Evolutionary conservation across 2,797 vertebrate species (phyloP), one percentile per base, ranked within the genome.

Genomic region (Dicrostonyx torquatus): DNA sequence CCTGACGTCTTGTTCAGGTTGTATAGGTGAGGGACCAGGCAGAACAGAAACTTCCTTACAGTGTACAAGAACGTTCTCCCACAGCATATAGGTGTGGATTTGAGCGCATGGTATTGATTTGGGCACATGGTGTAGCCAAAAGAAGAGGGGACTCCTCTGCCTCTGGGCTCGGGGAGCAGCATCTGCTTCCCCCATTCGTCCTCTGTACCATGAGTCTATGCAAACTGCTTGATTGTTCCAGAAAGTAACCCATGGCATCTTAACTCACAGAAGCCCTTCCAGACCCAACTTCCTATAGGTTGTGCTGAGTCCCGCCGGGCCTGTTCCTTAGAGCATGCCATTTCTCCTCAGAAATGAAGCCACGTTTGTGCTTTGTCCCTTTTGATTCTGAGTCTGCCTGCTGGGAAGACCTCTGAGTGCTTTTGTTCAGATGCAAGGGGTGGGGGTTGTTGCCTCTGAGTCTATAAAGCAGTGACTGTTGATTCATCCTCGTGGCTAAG

Each of bases 1-100:
- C 79, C 87, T 90, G 79, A 78, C 34, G n/a, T n/a, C n/a, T n/a
- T n/a, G 73, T 77, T 77, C 26, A 45, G 70, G 75, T 77, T 77
- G 76, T 55, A 20, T 55, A 55, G 55, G 55, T 55, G 55, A 55
- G 55, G 55, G 55, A 55, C 55, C 55, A 55, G 55, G 55, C 18
- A 6, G 18, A 17, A 20, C 55, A 20, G 55, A 55, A 55, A 55
- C 55, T 55, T 55, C 55, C 55, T 55, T 18, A 55, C 55, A 55
- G 6, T 55, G 55, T 55, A 5, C 55, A 55, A 55, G 18, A 55
- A 18, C 18, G 6, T 55, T 55, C 55, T 55, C 55, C 55, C 18
- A 20, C 55, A 55, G 18, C 50, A 50, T 60, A 18, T 64, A 83
- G 40, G 80, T 43, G 40, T 83, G 29, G 40, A 64, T 45, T 83